Evolutionary conservation across 1,140 invertebrate species (phyloP).

Genomic region (Solen grandis): DNA sequence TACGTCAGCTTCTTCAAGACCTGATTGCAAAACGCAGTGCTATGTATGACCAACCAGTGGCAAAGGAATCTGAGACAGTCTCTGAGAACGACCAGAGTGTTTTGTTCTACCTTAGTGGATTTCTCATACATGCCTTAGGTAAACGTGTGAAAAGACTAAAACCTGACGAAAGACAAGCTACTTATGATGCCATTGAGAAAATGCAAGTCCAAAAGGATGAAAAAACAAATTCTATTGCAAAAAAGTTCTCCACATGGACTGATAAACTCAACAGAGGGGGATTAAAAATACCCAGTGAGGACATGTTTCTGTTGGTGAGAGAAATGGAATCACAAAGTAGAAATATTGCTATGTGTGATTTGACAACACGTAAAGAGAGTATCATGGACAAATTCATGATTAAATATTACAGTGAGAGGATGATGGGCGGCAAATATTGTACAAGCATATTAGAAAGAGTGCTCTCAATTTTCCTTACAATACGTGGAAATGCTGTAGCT

Average conservation of each 20-base stretch:
- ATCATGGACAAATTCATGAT: background rate
- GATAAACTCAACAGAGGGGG: slow-evolving; percentile 6
- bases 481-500: background rate
- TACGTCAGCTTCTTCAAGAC: background rate
- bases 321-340: background rate
- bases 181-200: too few species aligned
- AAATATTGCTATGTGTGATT: background rate
- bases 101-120: too few species aligned
- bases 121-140: too few species aligned
- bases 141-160: too few species aligned
- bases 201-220: too few species aligned
- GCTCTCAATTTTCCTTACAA: background rate
- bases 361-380: background rate
- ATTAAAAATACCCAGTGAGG: slow-evolving; percentile 4
- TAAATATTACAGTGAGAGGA: background rate
- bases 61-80: too few species aligned
- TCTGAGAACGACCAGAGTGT: too few species aligned
- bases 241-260: slow-evolving; percentile 19
- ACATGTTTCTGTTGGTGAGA: background rate
- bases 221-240: background rate
- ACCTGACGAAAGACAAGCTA: too few species aligned
- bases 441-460: background rate
- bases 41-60: background rate
- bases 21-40: background rate
- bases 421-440: too few species aligned